phyloP scores from a whole-genome alignment of 2,113 vertebrate species.

The Hyaena hyaena region DNA sequence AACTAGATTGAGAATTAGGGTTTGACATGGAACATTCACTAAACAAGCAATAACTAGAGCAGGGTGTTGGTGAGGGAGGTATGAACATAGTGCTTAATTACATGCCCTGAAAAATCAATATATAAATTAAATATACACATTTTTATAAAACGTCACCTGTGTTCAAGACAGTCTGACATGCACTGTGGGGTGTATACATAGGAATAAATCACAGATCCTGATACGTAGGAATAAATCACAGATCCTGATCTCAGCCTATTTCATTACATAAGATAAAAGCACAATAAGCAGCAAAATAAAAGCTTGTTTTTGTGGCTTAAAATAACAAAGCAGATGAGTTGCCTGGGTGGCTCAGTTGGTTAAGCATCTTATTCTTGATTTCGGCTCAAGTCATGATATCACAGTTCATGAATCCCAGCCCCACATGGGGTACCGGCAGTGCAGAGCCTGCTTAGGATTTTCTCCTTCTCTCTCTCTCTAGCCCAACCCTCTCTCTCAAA shows the following conservation, averaged over 20 bases:
- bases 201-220: neutral
- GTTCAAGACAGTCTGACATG: neutral
- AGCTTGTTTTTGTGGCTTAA: neutral
- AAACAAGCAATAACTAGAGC: neutral
- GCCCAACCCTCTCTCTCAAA: too few relatives aligned
- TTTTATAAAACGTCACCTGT: neutral
- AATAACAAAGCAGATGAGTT: neutral
- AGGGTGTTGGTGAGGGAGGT: neutral
- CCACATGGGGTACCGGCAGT: too few relatives aligned
- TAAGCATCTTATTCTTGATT: too few relatives aligned
- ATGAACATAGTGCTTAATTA: neutral
- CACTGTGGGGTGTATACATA: neutral
- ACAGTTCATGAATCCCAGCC: too few relatives aligned
- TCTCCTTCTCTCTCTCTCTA: too few relatives aligned
- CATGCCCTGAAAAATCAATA: neutral
- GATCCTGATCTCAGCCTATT: neutral
- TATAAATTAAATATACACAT: conserved; percentile 23
- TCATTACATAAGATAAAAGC: conserved; percentile 11
- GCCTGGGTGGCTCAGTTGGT: too few relatives aligned
- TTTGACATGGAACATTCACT: neutral
- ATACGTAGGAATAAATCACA: neutral
- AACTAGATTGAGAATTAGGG: neutral
- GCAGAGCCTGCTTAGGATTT: too few relatives aligned
- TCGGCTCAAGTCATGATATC: too few relatives aligned
- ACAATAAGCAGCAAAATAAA: neutral